Evolutionary conservation across 1,140 invertebrate species (phyloP), one percentile per base, ranked within the genome.

Genomic region (Aphelenchoides avenae): DNA sequence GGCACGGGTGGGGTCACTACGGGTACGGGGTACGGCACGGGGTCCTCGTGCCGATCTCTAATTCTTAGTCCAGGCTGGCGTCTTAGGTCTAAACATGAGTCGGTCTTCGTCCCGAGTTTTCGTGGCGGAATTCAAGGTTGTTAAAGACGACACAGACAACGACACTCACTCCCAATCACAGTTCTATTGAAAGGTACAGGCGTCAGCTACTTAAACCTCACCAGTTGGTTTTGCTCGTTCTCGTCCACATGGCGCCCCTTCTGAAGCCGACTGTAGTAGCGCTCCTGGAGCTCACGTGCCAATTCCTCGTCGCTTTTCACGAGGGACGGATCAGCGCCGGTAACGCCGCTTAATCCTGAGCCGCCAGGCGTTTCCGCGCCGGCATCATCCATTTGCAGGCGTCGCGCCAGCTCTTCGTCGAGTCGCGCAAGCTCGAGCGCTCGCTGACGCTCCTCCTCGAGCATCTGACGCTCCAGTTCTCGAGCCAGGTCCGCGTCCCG

Each of bases 381-480:
- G n/a, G 11, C 3, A 3, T 51, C 48, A 46, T 51, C 48, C 15
- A 51, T 26, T 15, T 51, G 48, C 31, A 51, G n/a, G 22, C 48
- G 22, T 11, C 48, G 48, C 15, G 48, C 48, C 30, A 43, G 26
- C 30, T 51, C 48, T 48, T 51, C 48, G 40, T 51, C 48, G 20
- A 51, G 15, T 11, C 30, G 48, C 7, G 49, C 48, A n/a, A 18
- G 48, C 18, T 4, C 51, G 20, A 9, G 4, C 24, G 22, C n/a
- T 3, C 11, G 22, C n/a, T 46, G 48, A n/a, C 48, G 20, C 3
- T 51, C 48, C 30, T 51, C 48, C 15, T 51, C 48, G 22, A 46
- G 31, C 5, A 51, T 7, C 15, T 51, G 30, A 9, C 26, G 26
- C 40, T 51, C 31, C 22, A 51, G 22, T 43, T 48, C 4, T 44